phyloP scores from a whole-genome alignment of 2,797 vertebrate genomes.

The Tokudaia muenninki region DNA sequence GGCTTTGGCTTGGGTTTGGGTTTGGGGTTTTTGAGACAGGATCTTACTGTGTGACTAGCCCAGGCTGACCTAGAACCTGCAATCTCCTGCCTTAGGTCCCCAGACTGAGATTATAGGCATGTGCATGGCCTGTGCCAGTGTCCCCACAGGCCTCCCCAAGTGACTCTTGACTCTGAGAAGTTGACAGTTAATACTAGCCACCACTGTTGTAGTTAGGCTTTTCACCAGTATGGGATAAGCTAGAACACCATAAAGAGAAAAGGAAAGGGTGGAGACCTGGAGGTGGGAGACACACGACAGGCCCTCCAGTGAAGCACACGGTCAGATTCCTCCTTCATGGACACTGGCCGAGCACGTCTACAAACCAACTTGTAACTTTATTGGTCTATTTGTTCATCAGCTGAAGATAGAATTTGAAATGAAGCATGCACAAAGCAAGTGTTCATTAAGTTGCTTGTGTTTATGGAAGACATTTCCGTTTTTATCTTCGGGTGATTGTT shows the following conservation, averaged over 20 bases:
- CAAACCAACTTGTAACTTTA: background rate
- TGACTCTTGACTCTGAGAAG: background rate
- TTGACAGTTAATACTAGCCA: background rate
- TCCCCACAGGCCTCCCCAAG: background rate
- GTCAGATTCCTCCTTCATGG: background rate
- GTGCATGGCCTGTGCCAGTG: background rate
- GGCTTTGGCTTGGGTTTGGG: background rate
- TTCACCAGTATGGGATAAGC: background rate
- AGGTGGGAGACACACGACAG: fast-evolving
- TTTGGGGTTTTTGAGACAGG: background rate
- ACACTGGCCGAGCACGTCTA: background rate
- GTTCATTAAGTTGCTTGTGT: background rate
- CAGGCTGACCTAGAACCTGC: background rate
- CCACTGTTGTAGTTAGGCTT: background rate
- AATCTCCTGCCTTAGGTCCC: background rate
- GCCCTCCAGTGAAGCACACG: background rate
- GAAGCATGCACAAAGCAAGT: background rate
- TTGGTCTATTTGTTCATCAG: background rate
- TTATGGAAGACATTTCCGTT: background rate
- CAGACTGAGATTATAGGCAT: background rate
- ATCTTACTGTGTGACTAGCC: background rate
- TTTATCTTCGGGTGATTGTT: background rate
- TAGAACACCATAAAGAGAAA: background rate
- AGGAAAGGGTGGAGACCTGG: background rate
- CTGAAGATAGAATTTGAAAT: slow-evolving; percentile 24